A percentile compares a stretch with the other conserved stretches of the same genome.
phyloP scores from a whole-genome alignment of 2,888 invertebrate species.

The Xanthorhoe designata region DNA sequence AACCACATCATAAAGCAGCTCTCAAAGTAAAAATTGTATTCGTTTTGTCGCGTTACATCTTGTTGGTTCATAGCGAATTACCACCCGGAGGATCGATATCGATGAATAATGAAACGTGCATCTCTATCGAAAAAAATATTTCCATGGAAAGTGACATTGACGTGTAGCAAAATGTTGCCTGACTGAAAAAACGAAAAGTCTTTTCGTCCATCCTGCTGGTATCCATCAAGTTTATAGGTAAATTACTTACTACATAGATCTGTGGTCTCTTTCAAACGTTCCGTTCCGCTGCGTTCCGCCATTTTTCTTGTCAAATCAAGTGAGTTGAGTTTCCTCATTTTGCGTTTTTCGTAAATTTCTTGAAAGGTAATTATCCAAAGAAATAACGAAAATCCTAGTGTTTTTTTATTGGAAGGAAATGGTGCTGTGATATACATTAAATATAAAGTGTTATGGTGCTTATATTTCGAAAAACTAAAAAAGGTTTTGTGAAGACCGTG shows the following conservation, averaged over 20 bases:
- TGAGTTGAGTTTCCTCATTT: slow-evolving; percentile 45
- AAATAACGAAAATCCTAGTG: slow-evolving; percentile 53
- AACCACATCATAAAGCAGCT: too few species aligned
- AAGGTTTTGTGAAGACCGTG: slow-evolving; percentile 2
- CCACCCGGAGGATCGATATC: not conserved
- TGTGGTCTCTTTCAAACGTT: not conserved
- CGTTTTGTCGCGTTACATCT: too few species aligned
- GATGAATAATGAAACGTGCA: not conserved
- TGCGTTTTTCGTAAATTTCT: slow-evolving; percentile 33
- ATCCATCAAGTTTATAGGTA: too few species aligned
- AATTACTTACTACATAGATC: too few species aligned
- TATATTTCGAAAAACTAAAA: slow-evolving; percentile 17
- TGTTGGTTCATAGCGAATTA: too few species aligned
- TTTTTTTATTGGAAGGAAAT: not conserved
- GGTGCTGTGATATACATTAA: slow-evolving; percentile 33
- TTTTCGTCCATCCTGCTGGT: not conserved
- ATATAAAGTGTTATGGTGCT: slow-evolving; percentile 15
- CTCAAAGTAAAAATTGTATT: not conserved
- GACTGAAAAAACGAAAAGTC: too few species aligned
- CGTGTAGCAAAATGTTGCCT: not conserved
- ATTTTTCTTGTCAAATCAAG: slow-evolving; percentile 48
- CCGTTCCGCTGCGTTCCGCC: slow-evolving; percentile 16
- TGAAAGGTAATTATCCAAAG: slow-evolving; percentile 61
- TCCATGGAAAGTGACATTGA: slow-evolving; percentile 3
- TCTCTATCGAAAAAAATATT: not conserved